Percentiles rank a stretch among this genome's conserved stretches.
Conservation (phyloP, 2,797 vertebrate genomes). For the Sebastes aleutianus region DNA sequence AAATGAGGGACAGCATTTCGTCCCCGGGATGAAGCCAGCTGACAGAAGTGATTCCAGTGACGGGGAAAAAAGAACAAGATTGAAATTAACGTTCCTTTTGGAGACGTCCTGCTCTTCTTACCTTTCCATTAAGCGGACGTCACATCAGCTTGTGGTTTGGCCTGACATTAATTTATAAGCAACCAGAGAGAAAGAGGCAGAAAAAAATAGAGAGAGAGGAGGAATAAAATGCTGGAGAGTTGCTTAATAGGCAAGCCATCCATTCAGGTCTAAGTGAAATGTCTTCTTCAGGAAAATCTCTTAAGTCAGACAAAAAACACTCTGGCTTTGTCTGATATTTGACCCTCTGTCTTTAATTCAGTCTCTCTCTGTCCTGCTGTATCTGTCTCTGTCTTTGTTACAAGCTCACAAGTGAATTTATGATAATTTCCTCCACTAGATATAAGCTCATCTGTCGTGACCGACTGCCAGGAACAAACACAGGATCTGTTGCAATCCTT, state of each 20-base stretch:
- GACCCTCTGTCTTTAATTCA: neutral
- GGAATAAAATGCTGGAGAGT: neutral
- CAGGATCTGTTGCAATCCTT: too few relatives aligned
- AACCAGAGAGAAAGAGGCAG: neutral
- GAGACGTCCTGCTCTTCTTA: neutral
- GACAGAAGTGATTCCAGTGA: neutral
- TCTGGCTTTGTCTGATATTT: constrained; percentile 1
- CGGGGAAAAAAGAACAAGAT: neutral
- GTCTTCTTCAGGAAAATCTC: neutral
- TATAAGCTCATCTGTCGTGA: too few relatives aligned
- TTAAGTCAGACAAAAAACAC: neutral
- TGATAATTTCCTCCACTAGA: neutral
- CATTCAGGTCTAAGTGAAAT: constrained; percentile 5
- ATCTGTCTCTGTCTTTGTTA: neutral
- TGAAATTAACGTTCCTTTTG: neutral
- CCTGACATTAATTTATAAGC: constrained; percentile 2
- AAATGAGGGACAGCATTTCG: neutral
- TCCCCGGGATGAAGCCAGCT: neutral
- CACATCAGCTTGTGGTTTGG: neutral
- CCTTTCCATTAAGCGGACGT: neutral
- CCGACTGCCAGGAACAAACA: too few relatives aligned
- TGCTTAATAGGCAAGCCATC: neutral
- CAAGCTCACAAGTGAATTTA: neutral
- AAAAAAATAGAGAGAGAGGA: too few relatives aligned
- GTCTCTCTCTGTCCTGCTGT: neutral